A percentile compares a stretch with the other conserved stretches of the same genome.
phyloP scores from a whole-genome alignment of 1,140 invertebrate species.

The Cryptotermes secundus region DNA sequence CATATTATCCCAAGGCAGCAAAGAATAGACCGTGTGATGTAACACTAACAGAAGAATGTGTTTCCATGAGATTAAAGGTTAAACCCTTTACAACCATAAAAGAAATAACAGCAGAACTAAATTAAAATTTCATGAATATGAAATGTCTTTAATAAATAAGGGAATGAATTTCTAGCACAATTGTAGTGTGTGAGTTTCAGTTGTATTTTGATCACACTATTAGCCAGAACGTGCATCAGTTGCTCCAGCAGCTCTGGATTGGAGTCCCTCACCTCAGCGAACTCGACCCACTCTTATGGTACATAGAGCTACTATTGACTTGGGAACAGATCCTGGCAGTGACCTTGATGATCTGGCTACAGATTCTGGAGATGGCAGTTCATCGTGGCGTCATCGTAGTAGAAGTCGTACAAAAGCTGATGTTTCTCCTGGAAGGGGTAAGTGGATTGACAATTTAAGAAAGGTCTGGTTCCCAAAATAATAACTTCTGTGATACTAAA shows the following conservation, averaged over 20 bases:
- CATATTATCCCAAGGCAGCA: no score
- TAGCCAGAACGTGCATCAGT: neutral
- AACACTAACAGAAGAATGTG: no score
- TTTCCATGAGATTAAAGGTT: no score
- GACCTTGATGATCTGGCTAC: conserved; percentile 50
- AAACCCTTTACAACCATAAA: no score
- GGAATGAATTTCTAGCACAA: no score
- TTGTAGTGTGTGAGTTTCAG: no score
- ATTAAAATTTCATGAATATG: no score
- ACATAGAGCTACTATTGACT: conserved; percentile 50
- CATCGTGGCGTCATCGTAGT: neutral
- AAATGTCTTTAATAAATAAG: no score
- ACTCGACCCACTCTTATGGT: conserved; percentile 19
- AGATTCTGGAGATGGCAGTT: conserved; percentile 52
- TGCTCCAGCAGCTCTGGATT: neutral
- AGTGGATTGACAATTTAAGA: neutral
- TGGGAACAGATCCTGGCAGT: conserved; percentile 57
- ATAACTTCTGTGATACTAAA: neutral
- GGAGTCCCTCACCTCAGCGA: neutral
- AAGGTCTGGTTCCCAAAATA: neutral
- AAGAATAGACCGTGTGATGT: no score
- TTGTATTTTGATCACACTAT: neutral
- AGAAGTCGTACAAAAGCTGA: neutral
- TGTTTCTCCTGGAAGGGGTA: neutral
- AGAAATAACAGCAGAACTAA: no score